Percentiles rank a stretch among this genome's conserved stretches.
These are phyloP conservation scores for Hylaeus anthracinus DNA, from an alignment of 1,140 invertebrate species.

Conservation along the genomic window DNA sequence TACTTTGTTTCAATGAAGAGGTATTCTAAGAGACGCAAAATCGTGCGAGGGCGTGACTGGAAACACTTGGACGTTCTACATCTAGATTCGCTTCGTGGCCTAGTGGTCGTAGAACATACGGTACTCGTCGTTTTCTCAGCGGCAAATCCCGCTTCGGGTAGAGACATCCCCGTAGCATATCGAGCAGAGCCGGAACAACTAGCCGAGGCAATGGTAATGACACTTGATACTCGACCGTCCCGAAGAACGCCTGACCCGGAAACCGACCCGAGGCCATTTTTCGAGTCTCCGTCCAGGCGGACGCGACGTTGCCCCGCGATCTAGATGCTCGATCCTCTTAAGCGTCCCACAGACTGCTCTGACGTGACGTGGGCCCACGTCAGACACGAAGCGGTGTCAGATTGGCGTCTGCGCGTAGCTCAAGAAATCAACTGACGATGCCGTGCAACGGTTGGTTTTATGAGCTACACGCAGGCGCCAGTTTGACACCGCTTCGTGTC, in stretches of 20 bases:
- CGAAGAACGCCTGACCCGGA: conserved; percentile 74
- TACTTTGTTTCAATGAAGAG: conserved; percentile 5
- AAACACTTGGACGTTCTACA: conserved; percentile 55
- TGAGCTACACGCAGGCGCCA: no score
- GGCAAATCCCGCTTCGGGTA: conserved; percentile 39
- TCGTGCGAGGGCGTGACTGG: conserved; percentile 60
- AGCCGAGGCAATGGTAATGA: conserved; percentile 69
- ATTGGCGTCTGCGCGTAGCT: no score
- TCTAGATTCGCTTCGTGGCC: conserved; percentile 54
- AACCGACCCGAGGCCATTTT: conserved; percentile 70
- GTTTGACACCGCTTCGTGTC: no score
- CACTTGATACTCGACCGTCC: conserved; percentile 71
- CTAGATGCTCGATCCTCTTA: conserved; percentile 56
- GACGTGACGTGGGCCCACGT: no score
- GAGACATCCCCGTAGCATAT: conserved; percentile 52
- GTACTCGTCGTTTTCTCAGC: conserved; percentile 58
- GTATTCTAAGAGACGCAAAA: conserved; percentile 25
- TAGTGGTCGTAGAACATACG: conserved; percentile 56
- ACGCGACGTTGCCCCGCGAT: conserved; percentile 56
- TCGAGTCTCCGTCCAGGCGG: conserved; percentile 56
- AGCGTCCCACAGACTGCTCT: no score
- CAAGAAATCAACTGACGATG: no score
- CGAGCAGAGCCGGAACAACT: conserved; percentile 25
- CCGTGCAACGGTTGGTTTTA: no score
- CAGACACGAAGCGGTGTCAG: no score